A percentile compares a stretch with the other conserved stretches of the same genome.
These are phyloP conservation scores for Vesta saturnalis DNA, from an alignment of 2,888 invertebrate species.

Conservation along the genomic window DNA sequence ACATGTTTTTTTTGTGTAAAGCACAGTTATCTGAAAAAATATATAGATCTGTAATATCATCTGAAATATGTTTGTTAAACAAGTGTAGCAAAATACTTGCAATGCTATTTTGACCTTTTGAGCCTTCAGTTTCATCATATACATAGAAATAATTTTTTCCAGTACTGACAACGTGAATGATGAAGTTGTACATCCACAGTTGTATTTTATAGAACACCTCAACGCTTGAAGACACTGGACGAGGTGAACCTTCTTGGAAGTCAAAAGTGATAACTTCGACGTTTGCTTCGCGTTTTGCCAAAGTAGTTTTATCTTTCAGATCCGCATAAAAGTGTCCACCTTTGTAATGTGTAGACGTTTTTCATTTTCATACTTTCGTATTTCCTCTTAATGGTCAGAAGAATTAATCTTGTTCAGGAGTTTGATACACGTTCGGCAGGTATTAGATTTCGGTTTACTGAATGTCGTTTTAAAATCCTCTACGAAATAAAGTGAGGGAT, in stretches of 20 bases:
- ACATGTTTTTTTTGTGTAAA: too few species aligned
- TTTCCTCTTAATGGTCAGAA: slow-evolving; percentile 8
- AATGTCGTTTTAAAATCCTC: slow-evolving; percentile 16
- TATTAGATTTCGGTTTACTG: neutral
- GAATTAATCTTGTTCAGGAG: slow-evolving; percentile 14
- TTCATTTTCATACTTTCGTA: neutral
- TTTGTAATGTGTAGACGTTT: slow-evolving; percentile 11
- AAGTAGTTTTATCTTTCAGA: slow-evolving; percentile 20
- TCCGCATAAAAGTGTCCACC: slow-evolving; percentile 10
- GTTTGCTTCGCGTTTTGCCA: neutral
- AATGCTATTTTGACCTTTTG: slow-evolving; percentile 12
- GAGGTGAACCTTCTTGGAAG: slow-evolving; percentile 20
- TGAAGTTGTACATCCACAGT: slow-evolving; percentile 21
- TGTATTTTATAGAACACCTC: slow-evolving; percentile 21
- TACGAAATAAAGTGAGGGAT: neutral
- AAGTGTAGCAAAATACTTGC: slow-evolving; percentile 18
- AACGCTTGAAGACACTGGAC: slow-evolving; percentile 15
- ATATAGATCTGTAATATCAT: slow-evolving; percentile 19
- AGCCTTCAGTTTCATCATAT: neutral
- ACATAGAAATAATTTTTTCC: neutral
- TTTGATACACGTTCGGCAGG: slow-evolving; percentile 14
- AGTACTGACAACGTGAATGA: slow-evolving; percentile 2
- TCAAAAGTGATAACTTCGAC: slow-evolving; percentile 19
- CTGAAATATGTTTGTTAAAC: slow-evolving; percentile 3
- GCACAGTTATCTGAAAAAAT: slow-evolving; percentile 21